Percentiles rank a stretch among this genome's conserved stretches.
These are phyloP conservation scores for Mnemiopsis leidyi DNA, from an alignment of 37 sponge, comb jelly and placozoan species.

Conservation along the genomic window DNA sequence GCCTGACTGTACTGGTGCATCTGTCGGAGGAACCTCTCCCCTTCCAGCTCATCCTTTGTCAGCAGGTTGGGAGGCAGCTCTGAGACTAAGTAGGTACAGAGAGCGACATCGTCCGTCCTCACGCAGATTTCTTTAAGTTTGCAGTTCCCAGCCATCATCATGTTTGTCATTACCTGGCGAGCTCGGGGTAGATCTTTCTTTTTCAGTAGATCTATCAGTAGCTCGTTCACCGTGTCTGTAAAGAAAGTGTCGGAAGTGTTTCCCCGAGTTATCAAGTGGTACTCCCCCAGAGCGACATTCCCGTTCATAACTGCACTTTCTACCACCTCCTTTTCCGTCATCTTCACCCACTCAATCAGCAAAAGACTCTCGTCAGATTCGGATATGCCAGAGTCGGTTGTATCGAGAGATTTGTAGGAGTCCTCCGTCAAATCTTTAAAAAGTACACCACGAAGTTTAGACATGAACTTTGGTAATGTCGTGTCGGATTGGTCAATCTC, in stretches of 20 bases:
- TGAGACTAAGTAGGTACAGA: slow-evolving; percentile 35
- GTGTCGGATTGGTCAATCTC: not conserved
- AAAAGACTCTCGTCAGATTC: not conserved
- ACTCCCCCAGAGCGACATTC: slow-evolving; percentile 45
- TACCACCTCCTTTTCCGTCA: not conserved
- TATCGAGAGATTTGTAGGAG: not conserved
- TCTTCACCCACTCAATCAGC: not conserved
- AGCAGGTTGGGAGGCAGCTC: slow-evolving; percentile 41
- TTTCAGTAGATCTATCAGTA: slow-evolving; percentile 30
- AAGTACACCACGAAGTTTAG: not conserved
- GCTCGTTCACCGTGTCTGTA: not conserved
- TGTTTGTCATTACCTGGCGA: slow-evolving; percentile 26
- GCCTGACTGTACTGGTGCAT: not conserved
- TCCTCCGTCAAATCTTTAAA: not conserved
- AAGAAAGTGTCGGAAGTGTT: not conserved
- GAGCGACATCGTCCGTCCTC: slow-evolving; percentile 14
- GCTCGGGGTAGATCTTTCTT: not conserved
- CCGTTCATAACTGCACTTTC: not conserved
- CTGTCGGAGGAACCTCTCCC: slow-evolving; percentile 59
- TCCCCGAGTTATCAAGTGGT: not conserved
- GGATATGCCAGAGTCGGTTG: not conserved
- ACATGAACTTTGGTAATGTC: not conserved
- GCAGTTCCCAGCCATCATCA: slow-evolving; percentile 20
- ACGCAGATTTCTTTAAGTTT: slow-evolving; percentile 56
- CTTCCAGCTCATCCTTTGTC: slow-evolving; percentile 38